Conservation (phyloP, 53 echinoderm and acorn worm genomes). For the Henricia sp. region DNA sequence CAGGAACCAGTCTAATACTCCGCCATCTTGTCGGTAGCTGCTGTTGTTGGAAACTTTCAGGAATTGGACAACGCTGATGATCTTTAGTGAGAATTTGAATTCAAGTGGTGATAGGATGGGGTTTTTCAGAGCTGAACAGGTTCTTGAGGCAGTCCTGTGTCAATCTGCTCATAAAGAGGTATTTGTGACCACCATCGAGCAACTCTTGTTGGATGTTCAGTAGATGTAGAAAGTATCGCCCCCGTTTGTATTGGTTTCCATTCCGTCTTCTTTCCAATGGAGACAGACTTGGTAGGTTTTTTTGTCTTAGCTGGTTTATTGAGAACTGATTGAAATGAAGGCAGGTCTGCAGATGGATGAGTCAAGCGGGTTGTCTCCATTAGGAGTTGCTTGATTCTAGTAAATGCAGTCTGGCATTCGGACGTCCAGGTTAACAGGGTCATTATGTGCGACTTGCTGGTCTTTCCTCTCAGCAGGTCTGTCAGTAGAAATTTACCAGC, state of each 20-base stretch:
- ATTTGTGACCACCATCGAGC: conserved; percentile 65
- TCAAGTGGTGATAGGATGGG: conserved; percentile 78
- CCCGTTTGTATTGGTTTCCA: conserved; percentile 82
- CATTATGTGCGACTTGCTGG: conserved; percentile 49
- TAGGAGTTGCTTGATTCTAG: neutral
- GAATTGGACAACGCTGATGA: conserved; percentile 74
- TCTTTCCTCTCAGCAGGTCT: conserved; percentile 32
- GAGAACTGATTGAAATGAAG: too few species aligned
- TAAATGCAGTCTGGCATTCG: conserved; percentile 2
- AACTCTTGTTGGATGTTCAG: conserved; percentile 62
- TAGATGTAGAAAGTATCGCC: conserved; percentile 62
- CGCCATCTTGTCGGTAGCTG: conserved; percentile 68
- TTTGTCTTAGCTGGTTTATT: too few species aligned
- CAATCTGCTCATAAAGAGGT: conserved; percentile 58
- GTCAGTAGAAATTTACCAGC: conserved; percentile 72
- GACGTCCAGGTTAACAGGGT: conserved; percentile 13
- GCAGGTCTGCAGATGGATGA: neutral
- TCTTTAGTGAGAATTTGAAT: conserved; percentile 67
- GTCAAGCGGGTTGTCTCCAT: neutral
- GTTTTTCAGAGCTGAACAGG: conserved; percentile 63
- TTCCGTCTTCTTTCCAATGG: conserved; percentile 56
- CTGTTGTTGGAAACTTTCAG: conserved; percentile 46
- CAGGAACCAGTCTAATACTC: too few species aligned
- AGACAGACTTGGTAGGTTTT: conserved; percentile 38
- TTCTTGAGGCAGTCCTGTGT: conserved; percentile 80